Evolutionary conservation across 1,140 invertebrate genomes (phyloP).

Genomic region (Lanistes nyassanus): DNA sequence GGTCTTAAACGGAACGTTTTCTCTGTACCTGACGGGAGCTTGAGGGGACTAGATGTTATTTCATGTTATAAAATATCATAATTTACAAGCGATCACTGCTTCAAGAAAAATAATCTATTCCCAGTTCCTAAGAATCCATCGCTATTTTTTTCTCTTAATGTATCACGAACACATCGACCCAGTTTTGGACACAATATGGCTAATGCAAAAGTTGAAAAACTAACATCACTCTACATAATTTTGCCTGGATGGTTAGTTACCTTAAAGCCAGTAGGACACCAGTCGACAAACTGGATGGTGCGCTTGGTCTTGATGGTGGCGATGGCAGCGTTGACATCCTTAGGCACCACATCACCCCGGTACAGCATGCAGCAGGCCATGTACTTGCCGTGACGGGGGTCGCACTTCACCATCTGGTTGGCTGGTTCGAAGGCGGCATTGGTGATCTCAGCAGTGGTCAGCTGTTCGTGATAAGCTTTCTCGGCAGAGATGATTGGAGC

Average conservation of each 20-base stretch:
- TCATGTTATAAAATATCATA: too few relatives aligned
- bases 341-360: constrained; percentile 16
- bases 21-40: too few relatives aligned
- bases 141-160: too few relatives aligned
- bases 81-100: too few relatives aligned
- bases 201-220: too few relatives aligned
- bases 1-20: too few relatives aligned
- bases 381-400: constrained; percentile 24
- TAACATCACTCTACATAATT: too few relatives aligned
- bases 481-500: constrained; percentile 53
- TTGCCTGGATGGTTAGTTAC: neutral
- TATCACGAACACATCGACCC: too few relatives aligned
- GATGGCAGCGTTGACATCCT: constrained; percentile 24
- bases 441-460: constrained; percentile 72
- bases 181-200: too few relatives aligned
- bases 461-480: constrained; percentile 52
- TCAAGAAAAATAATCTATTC: too few relatives aligned
- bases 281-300: constrained; percentile 23
- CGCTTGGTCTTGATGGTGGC: constrained; percentile 22
- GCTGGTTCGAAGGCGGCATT: constrained; percentile 76
- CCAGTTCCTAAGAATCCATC: too few relatives aligned
- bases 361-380: constrained; percentile 27
- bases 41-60: too few relatives aligned
- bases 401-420: constrained; percentile 82
- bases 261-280: constrained; percentile 21